phyloP scores from a whole-genome alignment of 2,113 vertebrate species.

The Grus americana region DNA sequence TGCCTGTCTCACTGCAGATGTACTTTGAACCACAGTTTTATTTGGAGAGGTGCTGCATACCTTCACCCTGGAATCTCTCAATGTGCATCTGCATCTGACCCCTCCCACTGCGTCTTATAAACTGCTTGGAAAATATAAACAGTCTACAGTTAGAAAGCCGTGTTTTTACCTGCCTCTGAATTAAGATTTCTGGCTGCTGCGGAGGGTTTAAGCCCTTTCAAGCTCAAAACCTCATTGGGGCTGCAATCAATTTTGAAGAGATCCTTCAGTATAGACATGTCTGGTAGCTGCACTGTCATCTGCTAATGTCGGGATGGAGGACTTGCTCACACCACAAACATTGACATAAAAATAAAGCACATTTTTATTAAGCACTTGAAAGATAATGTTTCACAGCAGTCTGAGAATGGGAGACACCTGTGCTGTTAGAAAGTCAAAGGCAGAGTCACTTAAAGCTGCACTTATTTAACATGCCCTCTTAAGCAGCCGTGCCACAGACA shows the following conservation, averaged over 20 bases:
- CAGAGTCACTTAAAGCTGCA: background rate
- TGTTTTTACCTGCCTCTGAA: background rate
- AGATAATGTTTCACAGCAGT: background rate
- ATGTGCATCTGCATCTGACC: background rate
- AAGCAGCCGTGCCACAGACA: background rate
- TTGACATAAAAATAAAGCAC: background rate
- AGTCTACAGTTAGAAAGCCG: background rate
- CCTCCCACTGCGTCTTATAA: background rate
- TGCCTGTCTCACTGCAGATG: background rate
- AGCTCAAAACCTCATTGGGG: background rate
- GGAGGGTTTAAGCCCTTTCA: background rate
- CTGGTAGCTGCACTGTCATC: background rate
- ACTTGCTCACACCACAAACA: background rate
- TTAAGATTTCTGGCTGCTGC: background rate
- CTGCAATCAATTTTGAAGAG: background rate
- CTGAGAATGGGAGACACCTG: background rate
- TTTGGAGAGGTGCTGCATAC: constrained; percentile 26
- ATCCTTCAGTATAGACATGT: background rate
- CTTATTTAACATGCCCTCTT: background rate
- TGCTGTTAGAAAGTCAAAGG: background rate
- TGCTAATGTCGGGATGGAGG: background rate
- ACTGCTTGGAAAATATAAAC: background rate
- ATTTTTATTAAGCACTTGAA: background rate
- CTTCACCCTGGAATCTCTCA: background rate
- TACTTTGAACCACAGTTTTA: constrained; percentile 12